These are phyloP conservation scores for Dreissena rostriformis DNA, from an alignment of 1,140 invertebrate species.

Conservation along the genomic window DNA sequence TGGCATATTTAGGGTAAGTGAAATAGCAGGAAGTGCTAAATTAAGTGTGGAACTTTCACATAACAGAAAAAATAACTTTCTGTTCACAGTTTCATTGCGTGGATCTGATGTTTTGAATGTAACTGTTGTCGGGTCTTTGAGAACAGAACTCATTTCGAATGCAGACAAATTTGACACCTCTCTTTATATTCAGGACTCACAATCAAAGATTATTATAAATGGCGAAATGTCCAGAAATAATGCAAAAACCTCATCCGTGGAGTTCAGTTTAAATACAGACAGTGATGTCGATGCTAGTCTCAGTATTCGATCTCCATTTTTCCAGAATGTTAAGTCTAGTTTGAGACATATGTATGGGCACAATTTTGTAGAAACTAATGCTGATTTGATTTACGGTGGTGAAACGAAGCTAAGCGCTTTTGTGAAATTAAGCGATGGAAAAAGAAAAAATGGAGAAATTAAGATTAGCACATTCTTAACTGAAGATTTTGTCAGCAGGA, in stretches of 20 bases:
- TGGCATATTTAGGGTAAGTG: slow-evolving; percentile 22
- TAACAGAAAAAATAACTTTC: slow-evolving; percentile 52
- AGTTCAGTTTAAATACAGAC: background rate
- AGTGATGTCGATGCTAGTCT: slow-evolving; percentile 5
- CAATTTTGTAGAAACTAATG: background rate
- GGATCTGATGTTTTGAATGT: background rate
- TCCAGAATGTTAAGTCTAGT: slow-evolving; percentile 29
- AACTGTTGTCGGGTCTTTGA: slow-evolving; percentile 3
- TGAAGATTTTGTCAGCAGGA: slow-evolving; percentile 17
- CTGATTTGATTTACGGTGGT: slow-evolving; percentile 26
- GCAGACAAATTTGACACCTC: slow-evolving; percentile 16
- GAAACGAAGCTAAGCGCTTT: background rate
- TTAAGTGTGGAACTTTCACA: slow-evolving; percentile 29
- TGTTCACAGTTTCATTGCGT: background rate
- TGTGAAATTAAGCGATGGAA: background rate
- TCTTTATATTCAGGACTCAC: background rate
- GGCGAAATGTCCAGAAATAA: slow-evolving; percentile 18
- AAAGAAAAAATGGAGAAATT: background rate
- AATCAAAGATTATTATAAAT: background rate
- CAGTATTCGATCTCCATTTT: slow-evolving; percentile 2
- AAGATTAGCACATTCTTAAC: slow-evolving; percentile 7
- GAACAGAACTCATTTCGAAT: slow-evolving; percentile 23
- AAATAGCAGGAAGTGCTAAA: slow-evolving; percentile 25
- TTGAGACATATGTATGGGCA: slow-evolving; percentile 7
- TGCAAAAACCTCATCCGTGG: background rate